Evolutionary conservation across 1,140 invertebrate genomes (phyloP).

Genomic region (Panonychus citri): DNA sequence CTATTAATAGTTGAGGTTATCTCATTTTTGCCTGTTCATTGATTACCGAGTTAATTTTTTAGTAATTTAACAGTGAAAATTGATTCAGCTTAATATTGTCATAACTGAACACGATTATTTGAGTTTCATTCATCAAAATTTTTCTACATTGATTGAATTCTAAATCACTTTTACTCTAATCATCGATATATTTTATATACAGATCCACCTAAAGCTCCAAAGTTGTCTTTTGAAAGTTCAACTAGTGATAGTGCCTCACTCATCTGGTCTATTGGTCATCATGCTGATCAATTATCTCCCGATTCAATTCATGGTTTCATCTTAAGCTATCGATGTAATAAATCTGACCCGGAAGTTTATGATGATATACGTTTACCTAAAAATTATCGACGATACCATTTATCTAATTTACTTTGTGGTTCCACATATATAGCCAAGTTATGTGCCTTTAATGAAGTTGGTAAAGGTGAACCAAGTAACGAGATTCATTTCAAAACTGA

Average conservation of each 20-base stretch:
- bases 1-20: no score
- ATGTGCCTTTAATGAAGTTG: conserved; percentile 23
- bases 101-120: no score
- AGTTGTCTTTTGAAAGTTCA: neutral
- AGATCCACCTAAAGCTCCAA: conserved; percentile 14
- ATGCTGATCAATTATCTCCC: neutral
- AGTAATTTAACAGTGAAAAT: no score
- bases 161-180: no score
- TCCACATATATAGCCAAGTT: conserved; percentile 32
- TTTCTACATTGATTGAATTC: no score
- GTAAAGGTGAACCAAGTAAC: conserved; percentile 21
- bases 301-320: neutral
- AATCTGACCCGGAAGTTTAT: neutral
- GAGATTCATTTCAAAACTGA: conserved; percentile 22
- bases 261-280: neutral
- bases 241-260: neutral
- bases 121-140: no score
- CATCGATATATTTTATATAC: neutral
- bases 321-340: neutral
- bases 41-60: no score
- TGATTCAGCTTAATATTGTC: no score
- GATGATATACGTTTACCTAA: conserved; percentile 32
- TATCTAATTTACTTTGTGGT: conserved; percentile 48
- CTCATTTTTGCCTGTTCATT: no score
- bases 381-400: conserved; percentile 37